Evolutionary conservation across 2,888 invertebrate species (phyloP).

Genomic region (Nemotelus pantherinus): DNA sequence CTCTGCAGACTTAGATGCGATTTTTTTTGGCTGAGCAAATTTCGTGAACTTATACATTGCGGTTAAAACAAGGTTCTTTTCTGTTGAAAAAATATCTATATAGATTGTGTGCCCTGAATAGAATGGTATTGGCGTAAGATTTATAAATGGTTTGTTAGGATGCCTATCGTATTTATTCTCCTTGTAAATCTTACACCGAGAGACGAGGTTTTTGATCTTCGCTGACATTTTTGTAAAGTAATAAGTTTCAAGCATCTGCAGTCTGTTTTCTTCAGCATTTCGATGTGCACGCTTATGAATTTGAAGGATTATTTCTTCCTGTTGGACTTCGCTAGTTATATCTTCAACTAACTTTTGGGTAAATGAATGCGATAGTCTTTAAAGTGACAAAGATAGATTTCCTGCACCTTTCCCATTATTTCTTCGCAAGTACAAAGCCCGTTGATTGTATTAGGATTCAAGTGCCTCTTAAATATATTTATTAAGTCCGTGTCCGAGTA

Average conservation of each 20-base stretch:
- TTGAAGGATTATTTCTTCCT: slow-evolving; percentile 46
- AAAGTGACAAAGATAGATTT: slow-evolving; percentile 46
- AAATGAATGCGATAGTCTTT: slow-evolving; percentile 40
- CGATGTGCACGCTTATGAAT: slow-evolving; percentile 47
- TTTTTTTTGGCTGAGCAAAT: background rate
- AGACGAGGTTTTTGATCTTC: slow-evolving; percentile 39
- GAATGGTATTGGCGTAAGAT: too few relatives aligned
- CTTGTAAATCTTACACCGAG: slow-evolving; percentile 33
- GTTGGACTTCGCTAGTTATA: slow-evolving; percentile 33
- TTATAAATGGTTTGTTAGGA: too few relatives aligned
- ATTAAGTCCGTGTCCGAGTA: slow-evolving; percentile 6
- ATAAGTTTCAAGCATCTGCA: slow-evolving; percentile 6
- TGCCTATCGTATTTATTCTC: slow-evolving; percentile 19
- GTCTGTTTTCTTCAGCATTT: slow-evolving; percentile 45
- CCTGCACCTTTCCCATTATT: slow-evolving; percentile 43
- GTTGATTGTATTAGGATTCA: slow-evolving; percentile 38
- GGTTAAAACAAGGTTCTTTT: background rate
- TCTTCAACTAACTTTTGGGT: slow-evolving; percentile 46
- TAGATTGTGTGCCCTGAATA: too few relatives aligned
- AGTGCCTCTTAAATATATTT: slow-evolving; percentile 28
- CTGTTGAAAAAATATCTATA: too few relatives aligned
- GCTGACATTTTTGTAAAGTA: slow-evolving; percentile 45
- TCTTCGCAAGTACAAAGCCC: slow-evolving; percentile 39
- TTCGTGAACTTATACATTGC: background rate
- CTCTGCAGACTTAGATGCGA: background rate